Evolutionary conservation across 2,888 invertebrate species (phyloP).

Genomic region (Plemyria rubiginata): DNA sequence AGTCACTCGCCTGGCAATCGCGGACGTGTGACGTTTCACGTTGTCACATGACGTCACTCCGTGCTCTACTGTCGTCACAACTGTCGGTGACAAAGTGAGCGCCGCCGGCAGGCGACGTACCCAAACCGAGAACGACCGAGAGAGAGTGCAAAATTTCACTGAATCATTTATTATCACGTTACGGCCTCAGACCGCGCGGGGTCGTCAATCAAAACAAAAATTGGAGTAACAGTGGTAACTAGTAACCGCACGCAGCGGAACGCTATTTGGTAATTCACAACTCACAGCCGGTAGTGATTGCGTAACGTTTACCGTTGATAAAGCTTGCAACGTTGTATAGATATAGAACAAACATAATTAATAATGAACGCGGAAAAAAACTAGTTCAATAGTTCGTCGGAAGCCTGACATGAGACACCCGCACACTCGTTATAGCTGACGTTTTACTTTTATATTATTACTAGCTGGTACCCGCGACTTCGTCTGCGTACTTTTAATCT

Average conservation of each 20-base stretch:
- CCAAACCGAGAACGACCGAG: conserved; percentile 27
- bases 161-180: conserved; percentile 59
- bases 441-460: too few species aligned
- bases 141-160: conserved; percentile 38
- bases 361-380: conserved; percentile 30
- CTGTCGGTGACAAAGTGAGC: conserved; percentile 40
- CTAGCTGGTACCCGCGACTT: too few species aligned
- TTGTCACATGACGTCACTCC: conserved; percentile 43
- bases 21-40: conserved; percentile 39
- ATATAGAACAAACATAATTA: conserved; percentile 27
- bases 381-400: too few species aligned
- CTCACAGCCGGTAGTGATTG: conserved; percentile 40
- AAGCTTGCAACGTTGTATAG: conserved; percentile 29
- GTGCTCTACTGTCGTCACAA: conserved; percentile 44
- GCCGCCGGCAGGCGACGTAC: conserved; percentile 23
- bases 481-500: too few species aligned
- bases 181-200: conserved; percentile 38
- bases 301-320: conserved; percentile 39
- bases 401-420: too few species aligned
- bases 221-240: conserved; percentile 40
- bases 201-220: conserved; percentile 47
- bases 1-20: conserved; percentile 26
- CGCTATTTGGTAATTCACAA: conserved; percentile 36
- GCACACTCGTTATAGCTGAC: too few species aligned
- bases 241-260: conserved; percentile 39